A percentile compares a stretch with the other conserved stretches of the same genome.
These are phyloP conservation scores for Aphrocallistes beatrix DNA, from an alignment of 37 sponge, comb jelly and placozoan species.

Conservation along the genomic window DNA sequence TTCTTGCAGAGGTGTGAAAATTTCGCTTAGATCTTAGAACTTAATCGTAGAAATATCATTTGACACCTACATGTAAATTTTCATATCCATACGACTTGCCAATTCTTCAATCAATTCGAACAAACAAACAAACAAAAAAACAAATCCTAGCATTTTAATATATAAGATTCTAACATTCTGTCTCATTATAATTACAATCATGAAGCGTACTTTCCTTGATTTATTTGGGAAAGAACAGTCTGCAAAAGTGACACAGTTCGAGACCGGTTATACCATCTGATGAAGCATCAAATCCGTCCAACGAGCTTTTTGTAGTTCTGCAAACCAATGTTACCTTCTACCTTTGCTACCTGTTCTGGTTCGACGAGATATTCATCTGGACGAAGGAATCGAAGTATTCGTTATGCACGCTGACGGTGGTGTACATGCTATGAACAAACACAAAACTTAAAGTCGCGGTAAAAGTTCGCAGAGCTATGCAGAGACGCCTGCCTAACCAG, in stretches of 20 bases:
- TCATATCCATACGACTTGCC: too few relatives aligned
- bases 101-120: too few relatives aligned
- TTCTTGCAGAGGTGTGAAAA: too few relatives aligned
- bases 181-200: too few relatives aligned
- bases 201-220: background rate
- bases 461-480: background rate
- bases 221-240: background rate
- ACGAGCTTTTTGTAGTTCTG: background rate
- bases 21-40: too few relatives aligned
- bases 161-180: too few relatives aligned
- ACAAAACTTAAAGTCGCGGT: background rate
- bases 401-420: background rate
- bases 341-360: background rate
- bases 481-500: background rate
- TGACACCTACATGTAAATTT: too few relatives aligned
- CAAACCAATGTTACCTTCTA: background rate
- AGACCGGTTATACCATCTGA: background rate
- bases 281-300: background rate
- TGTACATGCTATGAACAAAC: background rate
- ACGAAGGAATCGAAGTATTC: background rate
- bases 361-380: background rate
- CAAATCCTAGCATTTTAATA: too few relatives aligned
- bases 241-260: background rate
- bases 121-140: too few relatives aligned
- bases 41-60: too few relatives aligned